Evolutionary conservation across 2,888 invertebrate species (phyloP), one percentile per base, ranked within the genome.

Genomic region (Eupsilia transversa): DNA sequence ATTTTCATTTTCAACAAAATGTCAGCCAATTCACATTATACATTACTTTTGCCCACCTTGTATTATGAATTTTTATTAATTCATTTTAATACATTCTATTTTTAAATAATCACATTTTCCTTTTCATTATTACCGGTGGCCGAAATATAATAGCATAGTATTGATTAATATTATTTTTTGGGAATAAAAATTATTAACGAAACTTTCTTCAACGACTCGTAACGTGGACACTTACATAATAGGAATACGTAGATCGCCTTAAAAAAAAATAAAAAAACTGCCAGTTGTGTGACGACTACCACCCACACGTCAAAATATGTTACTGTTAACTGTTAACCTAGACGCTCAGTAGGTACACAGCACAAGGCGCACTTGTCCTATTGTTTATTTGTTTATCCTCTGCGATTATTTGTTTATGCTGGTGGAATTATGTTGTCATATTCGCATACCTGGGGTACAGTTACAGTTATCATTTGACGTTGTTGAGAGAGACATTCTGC

Each of bases 171-270:
- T 57, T 12, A 23, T 43, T n/a, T 56, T 17, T 30, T 12, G 6
- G 6, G 10, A 4, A 20, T 6, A n/a, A 56, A 38, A n/a, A 17
- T 23, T 4, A n/a, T 23, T 17, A 66, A 30, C 14, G 9, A 20
- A 17, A 2, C 5, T 35, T 12, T 52, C 30, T 66, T 64, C 72
- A 79, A 81, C 73, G 82, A 85, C 83, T 85, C 86, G 83, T 83
- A 76, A 80, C 89, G 86, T 82, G 87, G 87, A 86, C 89, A 92
- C 91, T 89, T 85, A 90, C 88, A 77, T 87, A 81, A 86, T 83
- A 71, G 27, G 74, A 76, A 79, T 69, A 83, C 17, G 77, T 1
- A 6, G 79, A 77, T 2, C 87, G 82, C 76, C 10, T 56, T 57
- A 33, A 0, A 3, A 27, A 63, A 10, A 30, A 10, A 30, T 33